A percentile compares a stretch with the other conserved stretches of the same genome.
These are phyloP conservation scores for Choloepus hoffmanni DNA, from an alignment of 2,113 vertebrate genomes.

Conservation along the genomic window DNA sequence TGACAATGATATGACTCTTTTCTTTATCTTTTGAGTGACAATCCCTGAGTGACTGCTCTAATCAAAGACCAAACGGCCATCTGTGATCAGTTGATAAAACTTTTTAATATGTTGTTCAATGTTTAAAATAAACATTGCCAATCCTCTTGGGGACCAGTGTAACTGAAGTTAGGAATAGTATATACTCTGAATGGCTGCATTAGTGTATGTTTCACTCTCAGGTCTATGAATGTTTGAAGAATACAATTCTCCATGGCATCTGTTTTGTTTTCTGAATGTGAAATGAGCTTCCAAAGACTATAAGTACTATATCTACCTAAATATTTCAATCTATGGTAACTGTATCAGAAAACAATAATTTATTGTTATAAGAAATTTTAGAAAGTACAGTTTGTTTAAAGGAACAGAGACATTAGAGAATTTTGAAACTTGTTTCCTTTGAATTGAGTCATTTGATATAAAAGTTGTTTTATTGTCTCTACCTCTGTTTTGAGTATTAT, in stretches of 20 bases:
- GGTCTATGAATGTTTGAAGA: background rate
- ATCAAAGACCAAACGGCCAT: slow-evolving; percentile 19
- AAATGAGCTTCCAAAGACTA: background rate
- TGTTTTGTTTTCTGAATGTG: background rate
- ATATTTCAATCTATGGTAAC: background rate
- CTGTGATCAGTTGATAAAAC: slow-evolving; percentile 22
- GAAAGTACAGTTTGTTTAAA: background rate
- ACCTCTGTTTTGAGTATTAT: background rate
- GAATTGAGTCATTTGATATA: background rate
- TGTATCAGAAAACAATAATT: background rate
- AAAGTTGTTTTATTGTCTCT: background rate
- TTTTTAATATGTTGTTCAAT: slow-evolving; percentile 38
- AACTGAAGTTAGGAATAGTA: background rate
- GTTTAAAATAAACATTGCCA: background rate
- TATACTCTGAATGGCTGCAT: background rate
- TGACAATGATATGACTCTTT: background rate
- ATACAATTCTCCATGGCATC: background rate
- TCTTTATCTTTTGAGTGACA: background rate
- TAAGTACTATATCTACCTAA: background rate
- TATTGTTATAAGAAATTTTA: background rate
- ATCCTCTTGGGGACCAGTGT: background rate
- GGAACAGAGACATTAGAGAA: background rate
- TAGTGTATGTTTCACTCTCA: background rate
- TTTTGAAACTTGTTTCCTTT: background rate
- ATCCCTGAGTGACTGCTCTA: slow-evolving; percentile 22